Percentiles rank a stretch among this genome's conserved stretches.
Evolutionary conservation across 1,140 invertebrate genomes (phyloP).

Genomic region (Odontomachus brunneus): DNA sequence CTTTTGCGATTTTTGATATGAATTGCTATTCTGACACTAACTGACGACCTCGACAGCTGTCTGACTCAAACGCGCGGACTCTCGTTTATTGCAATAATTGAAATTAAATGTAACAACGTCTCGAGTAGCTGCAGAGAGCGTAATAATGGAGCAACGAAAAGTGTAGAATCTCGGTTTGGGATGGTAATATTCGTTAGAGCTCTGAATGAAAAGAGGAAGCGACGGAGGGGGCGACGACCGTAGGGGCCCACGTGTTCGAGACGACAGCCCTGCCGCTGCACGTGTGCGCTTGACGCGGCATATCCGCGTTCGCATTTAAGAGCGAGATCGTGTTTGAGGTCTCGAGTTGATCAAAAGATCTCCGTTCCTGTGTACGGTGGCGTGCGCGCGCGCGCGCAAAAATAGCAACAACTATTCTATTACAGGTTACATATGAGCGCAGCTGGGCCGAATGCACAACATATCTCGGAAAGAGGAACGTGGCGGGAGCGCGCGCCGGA

Average conservation of each 20-base stretch:
- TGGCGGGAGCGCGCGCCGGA: conserved; percentile 1
- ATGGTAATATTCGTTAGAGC: not conserved
- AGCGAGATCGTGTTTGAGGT: conserved; percentile 53
- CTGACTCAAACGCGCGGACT: too few relatives aligned
- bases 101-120: too few relatives aligned
- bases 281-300: conserved; percentile 59
- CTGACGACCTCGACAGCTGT: too few relatives aligned
- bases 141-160: too few relatives aligned
- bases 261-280: conserved; percentile 36
- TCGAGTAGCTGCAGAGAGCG: too few relatives aligned
- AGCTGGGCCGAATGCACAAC: conserved; percentile 47
- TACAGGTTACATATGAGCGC: conserved; percentile 60
- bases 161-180: too few relatives aligned
- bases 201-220: not conserved
- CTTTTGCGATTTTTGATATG: too few relatives aligned
- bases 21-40: too few relatives aligned
- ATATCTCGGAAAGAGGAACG: conserved; percentile 49
- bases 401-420: conserved; percentile 60
- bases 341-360: conserved; percentile 67
- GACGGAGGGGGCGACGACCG: not conserved
- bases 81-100: too few relatives aligned
- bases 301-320: conserved; percentile 57
- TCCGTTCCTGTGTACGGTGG: conserved; percentile 41
- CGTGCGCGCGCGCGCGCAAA: conserved; percentile 43
- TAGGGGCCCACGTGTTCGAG: conserved; percentile 15